Evolutionary conservation across 2,888 invertebrate genomes (phyloP).

Genomic region (Drosophila aldrichi): DNA sequence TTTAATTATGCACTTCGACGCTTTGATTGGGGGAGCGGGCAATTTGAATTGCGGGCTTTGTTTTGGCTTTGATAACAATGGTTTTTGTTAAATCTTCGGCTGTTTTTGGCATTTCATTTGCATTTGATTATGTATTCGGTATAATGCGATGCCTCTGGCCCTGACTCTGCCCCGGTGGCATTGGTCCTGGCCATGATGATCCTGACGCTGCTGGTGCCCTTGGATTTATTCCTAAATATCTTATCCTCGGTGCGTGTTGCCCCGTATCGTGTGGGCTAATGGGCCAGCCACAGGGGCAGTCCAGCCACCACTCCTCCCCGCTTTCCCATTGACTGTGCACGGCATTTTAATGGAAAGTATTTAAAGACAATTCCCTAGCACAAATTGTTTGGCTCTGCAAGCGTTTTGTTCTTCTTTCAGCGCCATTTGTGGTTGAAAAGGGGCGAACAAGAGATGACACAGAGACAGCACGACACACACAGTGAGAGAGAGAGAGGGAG

Average conservation of each 20-base stretch:
- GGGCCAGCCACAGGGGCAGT: constrained; percentile 5
- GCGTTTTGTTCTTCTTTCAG: constrained; percentile 43
- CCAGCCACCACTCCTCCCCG: neutral
- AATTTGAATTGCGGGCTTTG: constrained; percentile 31
- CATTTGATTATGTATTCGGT: constrained; percentile 56
- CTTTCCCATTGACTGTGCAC: constrained; percentile 29
- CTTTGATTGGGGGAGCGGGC: constrained; percentile 36
- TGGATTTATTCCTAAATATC: constrained; percentile 50
- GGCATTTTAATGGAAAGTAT: constrained; percentile 56
- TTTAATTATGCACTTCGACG: constrained; percentile 46
- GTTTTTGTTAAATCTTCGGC: constrained; percentile 30
- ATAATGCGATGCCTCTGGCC: constrained; percentile 1
- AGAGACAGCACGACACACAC: neutral
- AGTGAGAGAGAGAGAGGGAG: neutral
- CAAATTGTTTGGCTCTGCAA: constrained; percentile 34
- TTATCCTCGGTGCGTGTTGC: constrained; percentile 58
- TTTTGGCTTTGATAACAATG: constrained; percentile 19
- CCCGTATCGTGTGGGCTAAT: constrained; percentile 39
- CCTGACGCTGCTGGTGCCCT: constrained; percentile 23
- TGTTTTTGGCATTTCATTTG: constrained; percentile 66
- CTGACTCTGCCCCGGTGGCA: neutral
- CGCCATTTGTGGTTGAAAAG: neutral
- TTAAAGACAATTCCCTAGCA: constrained; percentile 45
- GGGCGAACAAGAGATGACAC: neutral
- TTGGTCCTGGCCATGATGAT: constrained; percentile 7